Base-by-base conservation (phyloP, 2,113 vertebrate species). In the Enhydra lutris region DNA sequence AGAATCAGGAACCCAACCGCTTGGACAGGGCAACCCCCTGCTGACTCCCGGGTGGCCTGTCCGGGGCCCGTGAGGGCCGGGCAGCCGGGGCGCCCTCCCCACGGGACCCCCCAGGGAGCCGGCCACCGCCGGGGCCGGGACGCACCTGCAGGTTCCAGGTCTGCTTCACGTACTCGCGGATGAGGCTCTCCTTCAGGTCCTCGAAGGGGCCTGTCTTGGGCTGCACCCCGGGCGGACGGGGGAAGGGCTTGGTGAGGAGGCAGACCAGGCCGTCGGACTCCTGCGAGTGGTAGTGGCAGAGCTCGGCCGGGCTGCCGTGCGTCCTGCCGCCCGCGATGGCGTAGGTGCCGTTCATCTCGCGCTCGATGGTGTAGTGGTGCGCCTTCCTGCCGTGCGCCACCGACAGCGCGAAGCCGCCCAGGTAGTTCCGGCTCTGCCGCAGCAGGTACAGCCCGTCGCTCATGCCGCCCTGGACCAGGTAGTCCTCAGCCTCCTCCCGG, bases 291-390 rank as follows among this genome's bases (percentile, higher is more conserved):
- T 99, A 99, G 21, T 99, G 99, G 26, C 99, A 99, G 67, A 99
- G 99, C 65, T 99, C 99, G 9, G 99, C 97, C 0, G 99, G 99
- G 95, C 96, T 99, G 59, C 97, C 92, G 67, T 99, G 99, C 0
- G 99, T 99, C 88, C 99, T 99, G 63, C 99, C 99, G 0, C 99
- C 99, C 2, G 99, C 98, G 36, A 99, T 99, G 80, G 99, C 99
- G 0, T 99, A 99, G 0, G 98, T 99, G 7, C 99, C 99, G 23
- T 99, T 99, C 65, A 99, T 71, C 94, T 99, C 99, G 36, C 99
- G 99, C 98, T 99, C 99, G 10, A 99, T 99, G 78, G 99, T 99
- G 96, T 99, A 99, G 98, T 99, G 99, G 98, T 99, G 99, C 69
- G 98, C 99, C 85, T 99, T 99, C 47, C 97, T 97, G 23, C 98